These are phyloP conservation scores for Syngnathus rostellatus DNA, from an alignment of 2,797 vertebrate genomes.

Conservation along the genomic window DNA sequence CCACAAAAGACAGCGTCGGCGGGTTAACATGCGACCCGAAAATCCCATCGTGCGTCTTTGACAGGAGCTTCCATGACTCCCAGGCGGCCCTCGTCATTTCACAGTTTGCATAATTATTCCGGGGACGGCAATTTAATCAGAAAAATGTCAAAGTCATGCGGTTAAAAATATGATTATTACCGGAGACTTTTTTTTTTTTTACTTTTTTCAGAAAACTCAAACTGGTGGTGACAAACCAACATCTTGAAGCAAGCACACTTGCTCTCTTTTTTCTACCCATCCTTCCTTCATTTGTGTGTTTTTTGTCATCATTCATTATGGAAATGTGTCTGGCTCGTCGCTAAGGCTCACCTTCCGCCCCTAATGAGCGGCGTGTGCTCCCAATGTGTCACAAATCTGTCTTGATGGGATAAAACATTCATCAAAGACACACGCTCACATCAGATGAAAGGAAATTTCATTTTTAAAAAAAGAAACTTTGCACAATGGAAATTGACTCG, in stretches of 20 bases:
- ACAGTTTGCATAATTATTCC: conserved; percentile 21
- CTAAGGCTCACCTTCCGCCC: conserved; percentile 40
- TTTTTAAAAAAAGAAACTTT: too few species aligned
- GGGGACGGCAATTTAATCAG: conserved; percentile 21
- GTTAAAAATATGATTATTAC: conserved; percentile 10
- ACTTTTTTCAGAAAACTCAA: not conserved
- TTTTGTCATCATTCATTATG: conserved; percentile 6
- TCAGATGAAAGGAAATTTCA: not conserved
- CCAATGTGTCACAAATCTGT: conserved; percentile 54
- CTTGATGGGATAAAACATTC: conserved; percentile 55
- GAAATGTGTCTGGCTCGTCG: conserved; percentile 9
- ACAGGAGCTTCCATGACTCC: not conserved
- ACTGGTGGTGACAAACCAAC: not conserved
- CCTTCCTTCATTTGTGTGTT: not conserved
- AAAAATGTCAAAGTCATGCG: conserved; percentile 14
- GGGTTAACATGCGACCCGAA: conserved; percentile 16
- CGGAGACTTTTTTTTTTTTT: not conserved
- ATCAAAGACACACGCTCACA: conserved; percentile 28
- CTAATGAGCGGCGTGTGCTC: conserved; percentile 55
- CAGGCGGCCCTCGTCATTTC: not conserved
- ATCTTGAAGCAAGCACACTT: not conserved
- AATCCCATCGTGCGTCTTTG: conserved; percentile 24
- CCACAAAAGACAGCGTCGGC: not conserved
- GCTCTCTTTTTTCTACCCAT: not conserved
- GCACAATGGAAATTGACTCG: not conserved